Evolutionary conservation across 1,140 invertebrate genomes (phyloP).

Genomic region (Phymorhynchus buccinoides): DNA sequence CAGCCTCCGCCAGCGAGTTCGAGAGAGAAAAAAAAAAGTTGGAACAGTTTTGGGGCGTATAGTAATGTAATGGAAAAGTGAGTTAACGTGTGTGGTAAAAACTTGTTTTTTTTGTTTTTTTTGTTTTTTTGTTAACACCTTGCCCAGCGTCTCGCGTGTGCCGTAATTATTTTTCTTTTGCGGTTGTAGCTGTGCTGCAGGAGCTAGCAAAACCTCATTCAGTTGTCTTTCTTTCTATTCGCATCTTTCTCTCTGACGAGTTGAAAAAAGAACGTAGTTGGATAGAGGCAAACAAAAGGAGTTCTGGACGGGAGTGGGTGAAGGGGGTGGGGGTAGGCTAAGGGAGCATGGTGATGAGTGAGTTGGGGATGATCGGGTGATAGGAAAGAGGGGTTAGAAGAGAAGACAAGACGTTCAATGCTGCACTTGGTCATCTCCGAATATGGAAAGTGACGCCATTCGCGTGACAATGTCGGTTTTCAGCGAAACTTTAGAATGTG

Average conservation of each 20-base stretch:
- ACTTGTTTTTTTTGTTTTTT: background rate
- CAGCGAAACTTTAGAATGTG: too few relatives aligned
- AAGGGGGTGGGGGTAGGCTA: background rate
- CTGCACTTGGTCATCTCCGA: too few relatives aligned
- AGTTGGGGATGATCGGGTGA: background rate
- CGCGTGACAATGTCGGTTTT: too few relatives aligned
- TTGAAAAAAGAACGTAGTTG: background rate
- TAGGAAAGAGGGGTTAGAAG: background rate
- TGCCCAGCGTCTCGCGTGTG: slow-evolving; percentile 7
- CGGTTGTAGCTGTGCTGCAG: background rate
- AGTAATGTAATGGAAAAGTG: background rate
- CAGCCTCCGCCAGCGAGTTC: slow-evolving; percentile 14
- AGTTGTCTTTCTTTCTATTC: background rate
- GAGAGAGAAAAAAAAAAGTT: too few relatives aligned
- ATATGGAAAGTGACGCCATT: too few relatives aligned
- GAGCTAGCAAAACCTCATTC: background rate
- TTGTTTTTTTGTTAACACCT: too few relatives aligned
- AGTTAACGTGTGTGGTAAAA: background rate
- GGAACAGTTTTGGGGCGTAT: too few relatives aligned
- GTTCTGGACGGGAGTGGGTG: background rate
- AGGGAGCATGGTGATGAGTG: background rate
- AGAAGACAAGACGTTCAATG: background rate
- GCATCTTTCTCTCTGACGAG: background rate
- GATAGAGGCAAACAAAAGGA: too few relatives aligned
- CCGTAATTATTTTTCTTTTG: background rate